Evolutionary conservation across 2,888 invertebrate species (phyloP).

Genomic region (Lottia gigantea): DNA sequence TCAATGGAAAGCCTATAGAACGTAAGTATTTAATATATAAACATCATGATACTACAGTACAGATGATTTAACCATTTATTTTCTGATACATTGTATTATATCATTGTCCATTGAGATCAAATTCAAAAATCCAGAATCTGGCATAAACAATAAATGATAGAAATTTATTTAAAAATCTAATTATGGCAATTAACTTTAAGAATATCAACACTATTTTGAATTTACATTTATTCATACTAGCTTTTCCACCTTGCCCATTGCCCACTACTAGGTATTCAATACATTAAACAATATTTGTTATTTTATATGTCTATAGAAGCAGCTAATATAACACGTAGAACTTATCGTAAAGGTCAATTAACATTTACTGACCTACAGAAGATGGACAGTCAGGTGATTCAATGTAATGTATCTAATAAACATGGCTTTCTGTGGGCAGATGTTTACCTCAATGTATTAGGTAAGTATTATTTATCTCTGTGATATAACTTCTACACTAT

Average conservation of each 20-base stretch:
- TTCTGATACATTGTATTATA: no score
- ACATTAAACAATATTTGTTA: background rate
- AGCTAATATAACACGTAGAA: conserved; percentile 28
- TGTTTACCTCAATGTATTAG: conserved; percentile 93
- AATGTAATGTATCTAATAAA: conserved; percentile 98
- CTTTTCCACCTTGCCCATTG: background rate
- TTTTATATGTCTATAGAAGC: conserved; percentile 23
- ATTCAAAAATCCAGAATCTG: no score
- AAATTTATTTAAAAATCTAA: no score
- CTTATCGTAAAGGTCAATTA: conserved; percentile 34
- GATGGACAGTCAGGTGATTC: conserved; percentile 80
- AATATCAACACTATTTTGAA: no score
- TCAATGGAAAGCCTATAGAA: conserved; percentile 86
- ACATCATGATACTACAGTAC: no score
- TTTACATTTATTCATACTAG: no score
- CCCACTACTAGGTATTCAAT: background rate
- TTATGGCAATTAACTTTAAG: no score
- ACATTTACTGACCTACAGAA: conserved; percentile 78
- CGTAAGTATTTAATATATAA: conserved; percentile 45
- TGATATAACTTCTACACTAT: no score
- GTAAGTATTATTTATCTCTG: conserved; percentile 69
- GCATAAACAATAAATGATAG: no score
- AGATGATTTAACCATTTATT: no score
- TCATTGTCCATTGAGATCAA: no score
- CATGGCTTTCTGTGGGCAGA: conserved; percentile 98